These are phyloP conservation scores for Lophius americanus DNA, from an alignment of 2,797 vertebrate species.

Conservation along the genomic window DNA sequence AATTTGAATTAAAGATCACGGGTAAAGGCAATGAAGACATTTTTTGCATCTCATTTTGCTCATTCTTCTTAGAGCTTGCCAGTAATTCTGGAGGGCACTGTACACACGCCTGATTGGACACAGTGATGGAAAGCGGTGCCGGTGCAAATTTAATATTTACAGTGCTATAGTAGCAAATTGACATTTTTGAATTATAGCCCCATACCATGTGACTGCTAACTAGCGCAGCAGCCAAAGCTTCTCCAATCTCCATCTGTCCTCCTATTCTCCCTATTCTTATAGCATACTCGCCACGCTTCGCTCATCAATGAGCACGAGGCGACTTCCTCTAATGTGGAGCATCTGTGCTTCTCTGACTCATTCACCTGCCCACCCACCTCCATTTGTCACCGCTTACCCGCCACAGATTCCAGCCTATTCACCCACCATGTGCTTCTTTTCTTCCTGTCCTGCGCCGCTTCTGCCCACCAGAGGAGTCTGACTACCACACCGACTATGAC, in stretches of 20 bases:
- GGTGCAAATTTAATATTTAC: not conserved
- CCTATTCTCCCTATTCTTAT: slow-evolving; percentile 18
- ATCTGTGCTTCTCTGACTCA: slow-evolving; percentile 33
- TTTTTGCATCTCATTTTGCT: too few relatives aligned
- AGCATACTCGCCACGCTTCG: slow-evolving; percentile 29
- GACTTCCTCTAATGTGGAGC: slow-evolving; percentile 10
- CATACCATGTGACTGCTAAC: not conserved
- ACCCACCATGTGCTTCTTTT: slow-evolving; percentile 47
- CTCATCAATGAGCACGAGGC: slow-evolving; percentile 18
- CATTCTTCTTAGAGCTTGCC: too few relatives aligned
- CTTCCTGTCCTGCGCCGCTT: slow-evolving; percentile 39
- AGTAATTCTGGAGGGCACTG: not conserved
- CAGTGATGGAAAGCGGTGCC: not conserved
- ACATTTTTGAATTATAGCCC: not conserved
- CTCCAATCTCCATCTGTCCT: not conserved
- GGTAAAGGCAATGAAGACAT: too few relatives aligned
- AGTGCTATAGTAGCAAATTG: not conserved
- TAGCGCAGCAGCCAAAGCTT: not conserved
- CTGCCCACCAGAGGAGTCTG: slow-evolving; percentile 88
- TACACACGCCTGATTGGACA: not conserved
- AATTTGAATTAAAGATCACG: too few relatives aligned
- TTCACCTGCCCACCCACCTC: slow-evolving; percentile 38
- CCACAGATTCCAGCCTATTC: slow-evolving; percentile 30
- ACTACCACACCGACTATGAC: slow-evolving; percentile 94
- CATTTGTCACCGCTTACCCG: slow-evolving; percentile 26